Evolutionary conservation across 2,113 vertebrate species (phyloP).

Genomic region (Dendrocopos noguchii): DNA sequence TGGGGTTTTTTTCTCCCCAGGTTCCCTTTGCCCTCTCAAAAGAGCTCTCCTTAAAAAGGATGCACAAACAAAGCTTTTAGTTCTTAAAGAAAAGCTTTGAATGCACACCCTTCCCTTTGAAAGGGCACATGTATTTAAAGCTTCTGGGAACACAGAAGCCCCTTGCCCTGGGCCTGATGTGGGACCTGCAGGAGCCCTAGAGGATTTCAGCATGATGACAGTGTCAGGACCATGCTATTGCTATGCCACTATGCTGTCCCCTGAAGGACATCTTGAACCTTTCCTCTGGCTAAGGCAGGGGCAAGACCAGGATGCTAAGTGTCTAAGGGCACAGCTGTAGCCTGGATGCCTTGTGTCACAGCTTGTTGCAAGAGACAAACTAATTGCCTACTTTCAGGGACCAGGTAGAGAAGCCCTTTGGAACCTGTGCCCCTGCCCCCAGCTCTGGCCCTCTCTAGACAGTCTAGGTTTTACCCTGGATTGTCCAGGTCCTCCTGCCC

Average conservation of each 20-base stretch:
- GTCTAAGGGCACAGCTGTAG: slow-evolving; percentile 2
- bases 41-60: not conserved
- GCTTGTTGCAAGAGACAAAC: not conserved
- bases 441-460: not conserved
- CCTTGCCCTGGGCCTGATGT: not conserved
- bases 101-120: not conserved
- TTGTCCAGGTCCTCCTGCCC: not conserved
- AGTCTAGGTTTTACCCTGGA: not conserved
- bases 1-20: too few relatives aligned
- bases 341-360: not conserved
- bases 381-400: not conserved
- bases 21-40: not conserved
- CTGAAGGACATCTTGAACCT: not conserved
- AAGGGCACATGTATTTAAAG: rapidly evolving
- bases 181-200: not conserved
- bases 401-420: not conserved
- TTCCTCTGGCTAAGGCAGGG: not conserved
- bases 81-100: not conserved
- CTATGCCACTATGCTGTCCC: not conserved
- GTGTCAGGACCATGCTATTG: not conserved
- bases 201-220: not conserved
- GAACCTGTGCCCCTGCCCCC: not conserved
- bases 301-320: not conserved
- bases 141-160: not conserved
- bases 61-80: not conserved